phyloP scores from a whole-genome alignment of 2,797 vertebrate species.

The Eulemur rubriventer region DNA sequence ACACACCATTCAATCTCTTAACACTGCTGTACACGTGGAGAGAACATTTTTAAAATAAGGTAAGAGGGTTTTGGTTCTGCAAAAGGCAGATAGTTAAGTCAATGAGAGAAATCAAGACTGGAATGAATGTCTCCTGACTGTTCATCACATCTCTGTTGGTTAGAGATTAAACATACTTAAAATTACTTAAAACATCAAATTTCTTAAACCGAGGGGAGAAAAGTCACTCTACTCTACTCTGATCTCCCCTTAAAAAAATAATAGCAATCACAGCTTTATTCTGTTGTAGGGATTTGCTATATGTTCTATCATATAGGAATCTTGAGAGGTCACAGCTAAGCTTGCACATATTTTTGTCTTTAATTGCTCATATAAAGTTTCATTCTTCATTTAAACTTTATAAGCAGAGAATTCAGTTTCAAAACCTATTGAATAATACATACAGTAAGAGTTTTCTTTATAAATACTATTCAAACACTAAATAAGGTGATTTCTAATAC shows the following conservation, averaged over 20 bases:
- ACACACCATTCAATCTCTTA: not conserved
- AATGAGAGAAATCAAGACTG: not conserved
- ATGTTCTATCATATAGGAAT: not conserved
- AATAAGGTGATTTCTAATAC: not conserved
- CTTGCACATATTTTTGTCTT: not conserved
- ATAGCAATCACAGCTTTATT: not conserved
- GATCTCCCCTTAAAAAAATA: not conserved
- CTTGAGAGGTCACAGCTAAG: not conserved
- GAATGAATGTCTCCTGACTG: not conserved
- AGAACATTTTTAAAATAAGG: not conserved
- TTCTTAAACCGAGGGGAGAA: not conserved
- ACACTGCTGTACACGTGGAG: not conserved
- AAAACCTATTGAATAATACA: conserved; percentile 11
- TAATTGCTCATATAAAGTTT: not conserved
- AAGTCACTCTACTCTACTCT: not conserved
- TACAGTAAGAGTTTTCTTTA: not conserved
- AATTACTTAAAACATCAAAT: not conserved
- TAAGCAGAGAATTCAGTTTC: not conserved
- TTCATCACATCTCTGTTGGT: not conserved
- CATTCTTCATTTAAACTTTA: not conserved
- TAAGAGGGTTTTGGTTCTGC: not conserved
- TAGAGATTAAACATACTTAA: not conserved
- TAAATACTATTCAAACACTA: not conserved
- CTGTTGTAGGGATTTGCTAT: not conserved
- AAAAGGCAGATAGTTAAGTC: conserved; percentile 3